These are phyloP conservation scores for Chaitophorus viminalis DNA, from an alignment of 2,888 invertebrate genomes.

Conservation along the genomic window DNA sequence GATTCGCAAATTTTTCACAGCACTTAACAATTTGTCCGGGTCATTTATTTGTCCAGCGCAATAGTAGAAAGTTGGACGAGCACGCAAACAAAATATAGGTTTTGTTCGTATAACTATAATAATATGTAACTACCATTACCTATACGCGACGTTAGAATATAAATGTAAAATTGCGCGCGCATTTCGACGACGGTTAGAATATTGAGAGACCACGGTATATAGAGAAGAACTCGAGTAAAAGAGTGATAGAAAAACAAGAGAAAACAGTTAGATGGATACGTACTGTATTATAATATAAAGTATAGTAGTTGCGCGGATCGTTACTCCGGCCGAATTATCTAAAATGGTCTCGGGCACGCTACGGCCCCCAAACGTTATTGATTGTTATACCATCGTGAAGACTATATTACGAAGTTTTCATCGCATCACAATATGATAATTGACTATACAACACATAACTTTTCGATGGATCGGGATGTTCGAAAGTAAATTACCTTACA, in stretches of 20 bases:
- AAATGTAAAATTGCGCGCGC: neutral
- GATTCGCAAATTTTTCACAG: no score
- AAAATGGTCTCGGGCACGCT: no score
- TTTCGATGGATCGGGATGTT: slow-evolving; percentile 1
- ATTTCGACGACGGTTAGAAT: no score
- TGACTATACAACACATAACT: neutral
- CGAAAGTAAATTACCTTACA: slow-evolving; percentile 14
- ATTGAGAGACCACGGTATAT: no score
- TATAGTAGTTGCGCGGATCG: neutral
- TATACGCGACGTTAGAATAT: neutral
- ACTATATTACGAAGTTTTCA: neutral
- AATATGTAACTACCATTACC: neutral
- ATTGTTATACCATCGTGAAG: no score
- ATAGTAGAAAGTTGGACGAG: slow-evolving; percentile 24
- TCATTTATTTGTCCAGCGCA: neutral
- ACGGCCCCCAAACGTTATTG: no score
- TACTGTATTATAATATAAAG: no score
- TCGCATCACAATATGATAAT: neutral
- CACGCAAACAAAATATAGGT: neutral
- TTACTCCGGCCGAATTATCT: no score
- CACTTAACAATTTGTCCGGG: neutral
- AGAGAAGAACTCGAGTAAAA: no score
- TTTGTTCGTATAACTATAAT: neutral
- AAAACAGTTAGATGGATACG: no score
- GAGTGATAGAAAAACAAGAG: no score